Base-by-base conservation (phyloP, 2,888 invertebrate species). In the Drosophila meridionalis region DNA sequence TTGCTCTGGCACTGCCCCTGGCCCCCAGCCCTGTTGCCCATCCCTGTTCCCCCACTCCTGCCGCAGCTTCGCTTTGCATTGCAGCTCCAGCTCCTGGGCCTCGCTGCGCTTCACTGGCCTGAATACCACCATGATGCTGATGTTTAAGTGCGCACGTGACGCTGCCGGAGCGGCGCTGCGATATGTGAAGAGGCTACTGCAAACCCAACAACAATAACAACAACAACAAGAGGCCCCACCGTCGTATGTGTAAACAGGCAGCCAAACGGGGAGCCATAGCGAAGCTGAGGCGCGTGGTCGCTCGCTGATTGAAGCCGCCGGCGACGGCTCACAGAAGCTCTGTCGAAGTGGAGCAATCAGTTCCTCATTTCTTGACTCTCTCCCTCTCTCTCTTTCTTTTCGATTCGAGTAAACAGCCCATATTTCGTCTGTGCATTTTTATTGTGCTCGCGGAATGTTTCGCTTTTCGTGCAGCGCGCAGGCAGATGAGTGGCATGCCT, bases 71-170 rank as follows among this genome's bases (percentile, higher is more conserved):
- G 53, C 42, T 66, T 69, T 70, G 77, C 77, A 78, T 47, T 72
- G 69, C 75, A 58, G 48, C 59, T 30, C 30, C 52, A 52, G 40
- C 52, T 61, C 36, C 47, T 20, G 48, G 30, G 64, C 67, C 66
- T 62, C 69, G 74, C 59, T 73, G 80, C 86, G 86, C 83, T 76
- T 78, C 83, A 73, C 50, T 82, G 80, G 66, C 64, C 84, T 74
- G 84, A 84, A 87, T 83, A 87, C 76, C 82, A 82, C 76, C 78
- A 80, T 68, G 81, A 73, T 78, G 86, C 71, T 76, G 86, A 83
- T 87, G 85, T 76, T 85, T 82, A 86, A 87, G 87, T 83, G 82
- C 83, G 85, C 82, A 87, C 86, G 86, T 87, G 86, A 87, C 72
- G 83, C 66, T 73, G 69, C 20, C 38, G 48, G 28, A 65, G 40